These are phyloP conservation scores for Furcifer pardalis DNA, from an alignment of 2,797 vertebrate genomes.

Conservation along the genomic window DNA sequence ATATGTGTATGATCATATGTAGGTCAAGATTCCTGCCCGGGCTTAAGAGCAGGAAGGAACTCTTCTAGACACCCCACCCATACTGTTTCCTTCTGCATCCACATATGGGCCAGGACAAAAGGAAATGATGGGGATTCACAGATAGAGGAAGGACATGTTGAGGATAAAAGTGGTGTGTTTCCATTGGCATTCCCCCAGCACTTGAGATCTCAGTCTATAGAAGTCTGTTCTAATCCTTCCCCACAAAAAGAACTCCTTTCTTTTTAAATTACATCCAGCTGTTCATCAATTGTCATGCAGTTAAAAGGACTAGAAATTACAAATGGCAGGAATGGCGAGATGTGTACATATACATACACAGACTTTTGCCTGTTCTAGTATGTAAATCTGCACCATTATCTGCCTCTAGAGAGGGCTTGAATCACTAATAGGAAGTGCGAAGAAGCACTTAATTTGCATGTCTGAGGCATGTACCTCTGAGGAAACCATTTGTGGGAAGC, in stretches of 20 bases:
- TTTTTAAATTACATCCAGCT: neutral
- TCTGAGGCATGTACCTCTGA: too few relatives aligned
- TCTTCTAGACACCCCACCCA: neutral
- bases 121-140: neutral
- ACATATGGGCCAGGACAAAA: neutral
- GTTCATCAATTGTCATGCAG: neutral
- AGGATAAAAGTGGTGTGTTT: too few relatives aligned
- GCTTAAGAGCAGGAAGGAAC: conserved; percentile 11
- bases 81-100: neutral
- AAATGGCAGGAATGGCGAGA: neutral
- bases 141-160: neutral
- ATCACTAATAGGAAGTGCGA: too few relatives aligned
- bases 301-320: neutral
- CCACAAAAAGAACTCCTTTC: neutral
- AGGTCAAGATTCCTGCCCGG: neutral
- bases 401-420: too few relatives aligned
- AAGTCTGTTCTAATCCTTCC: neutral
- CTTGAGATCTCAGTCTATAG: neutral
- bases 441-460: too few relatives aligned
- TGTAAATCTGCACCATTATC: too few relatives aligned
- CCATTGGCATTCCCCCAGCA: too few relatives aligned
- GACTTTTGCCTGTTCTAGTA: neutral
- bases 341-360: neutral
- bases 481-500: too few relatives aligned
- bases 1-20: neutral